phyloP scores from a whole-genome alignment of 1,140 invertebrate genomes.

The Apocrypta bakeri region DNA sequence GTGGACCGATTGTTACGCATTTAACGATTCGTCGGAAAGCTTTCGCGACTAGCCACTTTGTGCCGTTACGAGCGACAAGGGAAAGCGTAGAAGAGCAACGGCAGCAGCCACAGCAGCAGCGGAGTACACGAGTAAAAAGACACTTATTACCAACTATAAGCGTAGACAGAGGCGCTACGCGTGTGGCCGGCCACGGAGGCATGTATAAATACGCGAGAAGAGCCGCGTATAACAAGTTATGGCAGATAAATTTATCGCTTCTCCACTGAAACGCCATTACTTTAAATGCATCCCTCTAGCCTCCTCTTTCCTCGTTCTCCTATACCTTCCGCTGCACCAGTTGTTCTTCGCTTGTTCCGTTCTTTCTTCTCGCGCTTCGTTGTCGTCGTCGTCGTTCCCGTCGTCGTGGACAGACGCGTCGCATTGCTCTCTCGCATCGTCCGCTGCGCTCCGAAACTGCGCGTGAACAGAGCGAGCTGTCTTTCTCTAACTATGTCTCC shows the following conservation, averaged over 20 bases:
- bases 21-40: constrained; percentile 55
- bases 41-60: constrained; percentile 16
- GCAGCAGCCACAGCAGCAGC: neutral
- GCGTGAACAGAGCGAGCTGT: neutral
- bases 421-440: constrained; percentile 16
- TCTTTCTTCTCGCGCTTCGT: constrained; percentile 19
- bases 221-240: constrained; percentile 75
- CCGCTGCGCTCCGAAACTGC: neutral
- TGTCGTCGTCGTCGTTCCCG: neutral
- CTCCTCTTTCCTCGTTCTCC: constrained; percentile 54
- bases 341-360: constrained; percentile 20
- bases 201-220: constrained; percentile 74
- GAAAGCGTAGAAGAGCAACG: constrained; percentile 42
- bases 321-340: constrained; percentile 21
- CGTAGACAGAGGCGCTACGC: constrained; percentile 56
- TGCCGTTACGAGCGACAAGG: constrained; percentile 38
- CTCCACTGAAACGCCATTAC: constrained; percentile 75
- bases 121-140: constrained; percentile 28
- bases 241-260: constrained; percentile 76
- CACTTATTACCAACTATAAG: constrained; percentile 34
- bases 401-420: neutral
- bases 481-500: neutral
- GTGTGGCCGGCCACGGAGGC: constrained; percentile 72
- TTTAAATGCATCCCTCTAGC: constrained; percentile 72
- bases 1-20: constrained; percentile 57